Evolutionary conservation across 2,113 vertebrate species (phyloP), one percentile per base, ranked within the genome.

Genomic region (Pterocles burchelli): DNA sequence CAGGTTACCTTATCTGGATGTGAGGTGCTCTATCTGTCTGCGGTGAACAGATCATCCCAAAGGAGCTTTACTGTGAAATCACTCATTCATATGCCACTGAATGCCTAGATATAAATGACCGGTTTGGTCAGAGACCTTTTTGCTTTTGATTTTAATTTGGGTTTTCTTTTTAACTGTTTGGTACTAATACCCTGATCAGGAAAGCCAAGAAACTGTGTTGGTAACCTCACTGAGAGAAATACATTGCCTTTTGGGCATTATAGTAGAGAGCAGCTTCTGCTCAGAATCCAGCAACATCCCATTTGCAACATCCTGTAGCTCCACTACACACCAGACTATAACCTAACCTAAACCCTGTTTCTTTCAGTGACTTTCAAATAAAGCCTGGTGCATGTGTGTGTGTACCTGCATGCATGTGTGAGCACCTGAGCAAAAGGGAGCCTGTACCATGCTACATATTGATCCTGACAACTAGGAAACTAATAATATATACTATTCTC

Each of bases 391-490:
- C 11, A 13, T 41, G 38, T 41, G 38, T 9, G 24, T 17, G 6
- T 14, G 0, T 33, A 20, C 1, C 1, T 21, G 36, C 1, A 1
- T 15, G 28, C 19, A 17, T 0, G 1, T n/a, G 26, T 29, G 43
- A 51, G 51, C 36, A 45, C 57, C 43, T 33, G 26, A 57, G 54
- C 31, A 55, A 67, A 81, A 74, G 31, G 22, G 55, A 75, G 31
- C 26, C n/a, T 36, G 34, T 36, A 41, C 29, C 41, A 22, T 11
- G 29, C 52, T 54, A 45, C 2, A 1, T 34, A 31, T 31, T 31
- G 24, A 63, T n/a, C 55, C 57, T 18, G 17, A 36, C 55, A 92
- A 21, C 43, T 29, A 29, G 22, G 26, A 75, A 62, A 45, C 26
- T 48, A 66, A 48, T 16, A 59, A 54, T 9, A 52, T 22, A 28